Evolutionary conservation across 2,113 vertebrate species (phyloP), one percentile per base, ranked within the genome.

Genomic region (Azemiops feae): DNA sequence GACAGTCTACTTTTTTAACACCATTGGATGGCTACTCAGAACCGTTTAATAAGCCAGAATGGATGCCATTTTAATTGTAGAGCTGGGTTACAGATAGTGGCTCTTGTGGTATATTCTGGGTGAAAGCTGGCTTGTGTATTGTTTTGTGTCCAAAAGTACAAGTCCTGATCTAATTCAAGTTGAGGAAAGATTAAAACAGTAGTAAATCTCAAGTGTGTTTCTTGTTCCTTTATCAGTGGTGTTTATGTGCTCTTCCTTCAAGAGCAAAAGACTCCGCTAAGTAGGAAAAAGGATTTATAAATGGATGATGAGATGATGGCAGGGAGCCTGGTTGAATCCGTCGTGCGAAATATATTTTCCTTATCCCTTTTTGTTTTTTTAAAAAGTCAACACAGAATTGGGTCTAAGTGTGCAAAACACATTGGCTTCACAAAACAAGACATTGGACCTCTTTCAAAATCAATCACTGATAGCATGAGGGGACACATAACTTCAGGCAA

Each of bases 391-490:
- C 30, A 6, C n/a, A 54, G 45, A 9, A 6, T 54, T 85, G 50
- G 50, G 39, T 43, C 85, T 87, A 57, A 60, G 4, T 52, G 30
- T 39, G 57, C 60, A 81, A 52, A 88, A 30, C 5, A 34, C 11
- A 12, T 87, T 85, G 53, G 11, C 1, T 60, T 34, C 27, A 3
- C 12, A 87, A 52, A 23, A 22, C n/a, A 11, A 91, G 81, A 27
- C 55, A 18, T 9, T 74, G 12, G 8, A 34, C 10, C 94, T 91
- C 25, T 92, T 94, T 60, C 94, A 95, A 87, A 45, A 54, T n/a
- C 85, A 34, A 2, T 8, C 69, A 22, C 1, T 16, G 69, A 16
- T 20, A 81, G 14, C 50, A 54, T 90, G 90, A 94, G 90, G 50
- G 16, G 50, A 87, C 1, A 50, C 50, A 53, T 3, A 2, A 20